Base-by-base conservation (phyloP, 2,797 vertebrate species). In the Pteronotus mesoamericanus region DNA sequence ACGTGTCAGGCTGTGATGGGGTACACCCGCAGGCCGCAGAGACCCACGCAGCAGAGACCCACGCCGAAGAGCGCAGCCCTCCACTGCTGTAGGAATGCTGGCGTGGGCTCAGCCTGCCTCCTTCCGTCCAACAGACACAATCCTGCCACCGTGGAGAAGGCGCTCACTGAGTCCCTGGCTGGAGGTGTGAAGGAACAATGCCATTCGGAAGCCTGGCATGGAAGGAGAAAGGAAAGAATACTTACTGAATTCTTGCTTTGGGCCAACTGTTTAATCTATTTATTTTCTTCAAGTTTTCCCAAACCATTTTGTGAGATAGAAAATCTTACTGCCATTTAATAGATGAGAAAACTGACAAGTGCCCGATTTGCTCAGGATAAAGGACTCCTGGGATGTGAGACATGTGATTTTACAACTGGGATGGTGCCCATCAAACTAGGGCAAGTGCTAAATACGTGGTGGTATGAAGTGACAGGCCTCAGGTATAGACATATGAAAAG, bases 71-170 rank as follows among this genome's bases (percentile, higher is more conserved):
- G 18, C 7, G 15, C 11, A 2, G 32, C 21, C 16, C 16, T 42
- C 12, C 2, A 1, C 57, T 48, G 82, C 18, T 5, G 21, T 16
- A 74, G 75, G 22, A 37, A 66, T 48, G 55, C 69, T 71, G 12
- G 26, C 6, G 1, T 48, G 77, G 32, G 14, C 19, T 87, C 48
- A 0, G 21, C 5, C 29, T 77, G 18, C 19, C 48, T 57, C 22
- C n/a, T 7, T 51, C 34, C 9, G 0, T 24, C 19, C 42, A 1
- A 21, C 2, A 68, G 21, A 22, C 51, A 32, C n/a, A 9, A 4
- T n/a, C 22, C 34, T 0, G 8, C 22, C 19, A 4, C 68, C 34
- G 39, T 21, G 14, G 64, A 59, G 19, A 51, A 4, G 1, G n/a
- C 1, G 6, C 22, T 84, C 32, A 19, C 19, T 0, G 29, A 0